These are phyloP conservation scores for Xiphias gladius DNA, from an alignment of 2,113 vertebrate genomes.

Conservation along the genomic window DNA sequence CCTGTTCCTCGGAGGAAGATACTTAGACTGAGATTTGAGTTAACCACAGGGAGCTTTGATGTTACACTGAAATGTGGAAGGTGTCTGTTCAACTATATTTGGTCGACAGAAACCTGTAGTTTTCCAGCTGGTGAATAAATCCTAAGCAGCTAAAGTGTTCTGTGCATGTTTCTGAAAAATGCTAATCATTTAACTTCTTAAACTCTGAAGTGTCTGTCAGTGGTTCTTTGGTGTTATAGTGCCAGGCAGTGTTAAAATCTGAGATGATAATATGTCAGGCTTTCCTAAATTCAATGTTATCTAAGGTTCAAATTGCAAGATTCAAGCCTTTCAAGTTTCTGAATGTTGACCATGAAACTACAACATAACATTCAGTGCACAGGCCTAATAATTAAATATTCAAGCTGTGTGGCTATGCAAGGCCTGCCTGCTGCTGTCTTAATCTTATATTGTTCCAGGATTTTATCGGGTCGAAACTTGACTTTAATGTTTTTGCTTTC, in stretches of 20 bases:
- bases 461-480: background rate
- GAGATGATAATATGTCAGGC: background rate
- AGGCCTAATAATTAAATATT: no score
- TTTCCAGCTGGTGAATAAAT: constrained; percentile 11
- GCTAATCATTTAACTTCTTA: background rate
- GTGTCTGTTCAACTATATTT: background rate
- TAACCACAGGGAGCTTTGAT: background rate
- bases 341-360: background rate
- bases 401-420: background rate
- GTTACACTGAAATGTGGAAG: background rate
- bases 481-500: background rate
- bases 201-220: background rate
- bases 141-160: constrained; percentile 1
- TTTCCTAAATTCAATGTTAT: background rate
- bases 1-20: background rate
- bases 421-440: background rate
- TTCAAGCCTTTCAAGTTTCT: background rate
- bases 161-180: background rate
- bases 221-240: background rate
- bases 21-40: constrained; percentile 9
- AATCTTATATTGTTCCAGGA: background rate
- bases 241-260: background rate
- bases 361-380: background rate
- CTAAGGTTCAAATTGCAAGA: background rate
- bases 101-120: constrained; percentile 11